These are phyloP conservation scores for Xylota sylvarum DNA, from an alignment of 2,888 invertebrate species.

Conservation along the genomic window DNA sequence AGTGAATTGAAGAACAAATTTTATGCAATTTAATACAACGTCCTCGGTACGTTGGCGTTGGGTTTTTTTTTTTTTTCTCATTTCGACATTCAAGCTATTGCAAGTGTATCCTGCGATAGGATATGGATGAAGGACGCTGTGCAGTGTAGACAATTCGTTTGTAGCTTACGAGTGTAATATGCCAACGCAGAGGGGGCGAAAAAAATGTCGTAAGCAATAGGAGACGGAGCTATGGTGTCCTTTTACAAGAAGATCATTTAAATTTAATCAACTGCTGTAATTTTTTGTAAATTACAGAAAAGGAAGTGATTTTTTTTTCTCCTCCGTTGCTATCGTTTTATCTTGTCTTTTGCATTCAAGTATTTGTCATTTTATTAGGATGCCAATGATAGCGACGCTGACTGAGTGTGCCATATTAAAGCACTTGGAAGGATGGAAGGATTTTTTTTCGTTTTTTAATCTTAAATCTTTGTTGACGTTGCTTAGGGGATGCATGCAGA, in stretches of 20 bases:
- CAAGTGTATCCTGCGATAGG: background rate
- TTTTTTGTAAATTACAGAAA: constrained; percentile 3
- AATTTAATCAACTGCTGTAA: background rate
- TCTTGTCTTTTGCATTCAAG: background rate
- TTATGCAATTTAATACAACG: constrained; percentile 29
- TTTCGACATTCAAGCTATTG: background rate
- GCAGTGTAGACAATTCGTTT: background rate
- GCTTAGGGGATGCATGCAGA: no score
- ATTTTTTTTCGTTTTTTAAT: no score
- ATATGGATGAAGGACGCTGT: background rate
- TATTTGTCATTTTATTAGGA: background rate
- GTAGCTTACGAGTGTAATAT: constrained; percentile 1
- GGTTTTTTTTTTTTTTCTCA: background rate
- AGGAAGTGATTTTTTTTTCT: background rate
- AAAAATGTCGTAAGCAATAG: background rate
- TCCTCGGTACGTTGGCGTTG: background rate
- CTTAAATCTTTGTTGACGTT: no score
- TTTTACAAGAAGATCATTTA: background rate
- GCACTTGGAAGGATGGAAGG: no score
- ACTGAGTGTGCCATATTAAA: background rate
- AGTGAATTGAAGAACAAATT: constrained; percentile 22
- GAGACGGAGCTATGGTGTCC: background rate
- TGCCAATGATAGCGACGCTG: background rate
- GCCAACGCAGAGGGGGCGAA: background rate
- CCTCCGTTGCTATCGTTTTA: background rate